A percentile compares a stretch with the other conserved stretches of the same genome.
These are phyloP conservation scores for Zapornia atra DNA, from an alignment of 2,113 vertebrate species.

Conservation along the genomic window DNA sequence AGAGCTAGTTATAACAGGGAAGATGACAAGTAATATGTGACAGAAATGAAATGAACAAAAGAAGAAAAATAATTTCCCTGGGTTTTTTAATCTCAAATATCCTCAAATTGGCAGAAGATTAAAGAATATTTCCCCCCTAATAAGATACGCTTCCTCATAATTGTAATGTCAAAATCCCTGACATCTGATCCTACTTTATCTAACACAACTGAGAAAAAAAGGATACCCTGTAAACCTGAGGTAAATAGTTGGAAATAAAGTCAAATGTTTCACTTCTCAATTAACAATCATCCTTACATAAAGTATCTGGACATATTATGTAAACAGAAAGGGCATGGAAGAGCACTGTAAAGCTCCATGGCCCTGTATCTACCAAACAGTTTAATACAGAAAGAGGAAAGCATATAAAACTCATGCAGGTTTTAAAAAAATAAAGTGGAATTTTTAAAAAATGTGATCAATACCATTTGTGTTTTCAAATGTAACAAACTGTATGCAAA, in stretches of 20 bases:
- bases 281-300: constrained; percentile 44
- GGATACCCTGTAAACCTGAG: background rate
- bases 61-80: constrained; percentile 13
- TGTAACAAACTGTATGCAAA: background rate
- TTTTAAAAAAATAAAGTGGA: background rate
- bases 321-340: background rate
- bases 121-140: background rate
- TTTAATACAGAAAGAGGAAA: background rate
- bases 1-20: background rate
- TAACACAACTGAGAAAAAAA: background rate
- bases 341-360: background rate
- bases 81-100: background rate
- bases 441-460: background rate
- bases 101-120: constrained; percentile 31
- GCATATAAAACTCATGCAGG: background rate
- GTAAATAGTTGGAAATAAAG: background rate
- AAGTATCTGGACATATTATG: background rate
- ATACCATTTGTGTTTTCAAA: background rate
- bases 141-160: background rate
- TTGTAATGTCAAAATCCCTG: constrained; percentile 25
- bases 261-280: background rate
- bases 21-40: background rate
- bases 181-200: background rate
- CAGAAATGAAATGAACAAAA: constrained; percentile 18
- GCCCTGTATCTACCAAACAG: background rate